Evolutionary conservation across 2,888 invertebrate genomes (phyloP), one percentile per base, ranked within the genome.

Genomic region (Agonopterix subpropinquella): DNA sequence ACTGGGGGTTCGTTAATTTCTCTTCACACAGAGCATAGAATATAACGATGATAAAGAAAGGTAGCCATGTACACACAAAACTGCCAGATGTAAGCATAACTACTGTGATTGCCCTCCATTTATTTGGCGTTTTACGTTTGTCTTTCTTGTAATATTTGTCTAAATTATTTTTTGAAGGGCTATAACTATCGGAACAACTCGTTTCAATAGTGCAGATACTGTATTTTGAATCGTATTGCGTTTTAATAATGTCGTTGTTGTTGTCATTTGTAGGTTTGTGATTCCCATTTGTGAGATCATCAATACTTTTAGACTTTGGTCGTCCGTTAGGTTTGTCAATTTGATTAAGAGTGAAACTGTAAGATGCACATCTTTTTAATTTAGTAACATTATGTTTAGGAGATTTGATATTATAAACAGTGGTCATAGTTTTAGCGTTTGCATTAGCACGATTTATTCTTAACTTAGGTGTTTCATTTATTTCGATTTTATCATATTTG

Each of bases 1-100:
- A 92, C 50, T 74, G 77, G 2, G 73, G 71, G 54, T 88, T 85
- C 0, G 72, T 80, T 1, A 73, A 57, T 55, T 89, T 80, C 1
- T 83, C 77, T 57, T 89, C 84, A 55, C 91, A 91, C 47, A 89
- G 80, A 0, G 89, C 89, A 61, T 87, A 92, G 52, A 90, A 73
- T 46, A 88, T 82, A 2, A 90, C 89, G 2, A 86, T 77, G n/a
- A 91, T 68, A 57, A 92, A 92, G 61, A 90, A 92, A 1, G 92
- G 92, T 55, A 89, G 74, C 92, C 92, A 92, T 0, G 92, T 91
- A 5, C 90, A 61, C 54, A 92, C 70, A 59, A 92, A 91, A 60
- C 91, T 90, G 1, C 90, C 89, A 1, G 91, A 89, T 11, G 92
- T 92, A 8, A 92, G 82, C 64, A 91, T 67, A 0, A 92, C 92